Percentiles rank a stretch among this genome's conserved stretches.
phyloP scores from a whole-genome alignment of 2,797 vertebrate genomes.

The Nannoperca australis region DNA sequence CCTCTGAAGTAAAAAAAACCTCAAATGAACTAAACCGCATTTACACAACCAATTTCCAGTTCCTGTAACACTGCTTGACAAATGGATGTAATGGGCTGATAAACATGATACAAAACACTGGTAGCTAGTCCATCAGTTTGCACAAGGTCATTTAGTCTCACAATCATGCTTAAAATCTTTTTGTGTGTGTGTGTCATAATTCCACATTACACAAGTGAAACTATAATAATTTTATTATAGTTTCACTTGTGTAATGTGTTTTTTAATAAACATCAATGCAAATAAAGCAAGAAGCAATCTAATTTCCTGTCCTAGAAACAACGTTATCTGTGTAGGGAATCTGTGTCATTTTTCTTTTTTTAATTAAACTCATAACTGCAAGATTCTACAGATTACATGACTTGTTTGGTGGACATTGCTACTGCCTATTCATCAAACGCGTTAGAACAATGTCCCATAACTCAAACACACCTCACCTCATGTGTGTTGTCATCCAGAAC shows the following conservation, averaged over 20 bases:
- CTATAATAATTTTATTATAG: too few relatives aligned
- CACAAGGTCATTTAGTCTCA: background rate
- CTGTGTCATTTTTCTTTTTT: background rate
- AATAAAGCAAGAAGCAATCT: background rate
- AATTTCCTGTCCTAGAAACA: background rate
- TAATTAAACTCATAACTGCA: background rate
- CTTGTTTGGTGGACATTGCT: background rate
- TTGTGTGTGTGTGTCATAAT: background rate
- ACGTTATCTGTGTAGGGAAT: background rate
- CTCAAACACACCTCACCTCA: conserved; percentile 71
- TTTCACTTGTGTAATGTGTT: background rate
- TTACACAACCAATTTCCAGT: background rate
- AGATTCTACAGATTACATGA: background rate
- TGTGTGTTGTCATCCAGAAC: conserved; percentile 79
- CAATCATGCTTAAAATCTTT: background rate
- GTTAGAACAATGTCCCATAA: background rate
- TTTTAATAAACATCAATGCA: background rate
- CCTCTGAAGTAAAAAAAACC: background rate
- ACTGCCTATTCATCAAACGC: background rate
- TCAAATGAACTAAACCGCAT: too few relatives aligned
- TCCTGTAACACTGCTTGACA: background rate
- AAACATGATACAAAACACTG: background rate
- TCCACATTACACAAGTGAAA: too few relatives aligned
- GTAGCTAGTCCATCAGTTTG: background rate
- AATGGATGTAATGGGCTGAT: background rate